phyloP scores from a whole-genome alignment of 2,888 invertebrate species.

The Nomada lathburiana region DNA sequence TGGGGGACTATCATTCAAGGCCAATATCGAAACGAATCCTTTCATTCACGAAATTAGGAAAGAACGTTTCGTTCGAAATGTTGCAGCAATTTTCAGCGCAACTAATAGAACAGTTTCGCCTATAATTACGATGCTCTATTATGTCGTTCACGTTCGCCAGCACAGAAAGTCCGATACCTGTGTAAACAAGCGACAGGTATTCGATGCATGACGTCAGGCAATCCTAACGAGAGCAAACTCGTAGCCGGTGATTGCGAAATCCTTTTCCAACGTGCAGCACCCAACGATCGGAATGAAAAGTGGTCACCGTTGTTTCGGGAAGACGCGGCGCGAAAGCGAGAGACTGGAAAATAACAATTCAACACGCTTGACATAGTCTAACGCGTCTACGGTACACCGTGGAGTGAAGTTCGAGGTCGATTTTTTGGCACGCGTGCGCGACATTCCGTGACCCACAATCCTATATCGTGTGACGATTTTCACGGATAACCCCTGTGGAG shows the following conservation, averaged over 20 bases:
- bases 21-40: no score
- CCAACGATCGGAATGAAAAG: conserved; percentile 14
- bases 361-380: no score
- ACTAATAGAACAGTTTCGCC: conserved; percentile 28
- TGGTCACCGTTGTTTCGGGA: conserved; percentile 5
- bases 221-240: conserved; percentile 49
- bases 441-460: no score
- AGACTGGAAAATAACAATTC: no score
- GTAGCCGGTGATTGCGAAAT: conserved; percentile 45
- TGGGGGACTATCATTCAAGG: no score
- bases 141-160: conserved; percentile 49
- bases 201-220: conserved; percentile 54
- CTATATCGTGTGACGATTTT: no score
- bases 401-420: no score
- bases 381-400: no score
- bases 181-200: conserved; percentile 60
- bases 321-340: not conserved
- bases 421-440: no score
- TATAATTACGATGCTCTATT: conserved; percentile 42
- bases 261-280: conserved; percentile 18
- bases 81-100: conserved; percentile 11
- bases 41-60: no score
- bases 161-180: conserved; percentile 43
- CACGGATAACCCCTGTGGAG: no score
- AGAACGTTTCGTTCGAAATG: no score